Percentiles rank a stretch among this genome's conserved stretches.
Evolutionary conservation across 2,113 vertebrate genomes (phyloP).

Genomic region (Euleptes europaea): DNA sequence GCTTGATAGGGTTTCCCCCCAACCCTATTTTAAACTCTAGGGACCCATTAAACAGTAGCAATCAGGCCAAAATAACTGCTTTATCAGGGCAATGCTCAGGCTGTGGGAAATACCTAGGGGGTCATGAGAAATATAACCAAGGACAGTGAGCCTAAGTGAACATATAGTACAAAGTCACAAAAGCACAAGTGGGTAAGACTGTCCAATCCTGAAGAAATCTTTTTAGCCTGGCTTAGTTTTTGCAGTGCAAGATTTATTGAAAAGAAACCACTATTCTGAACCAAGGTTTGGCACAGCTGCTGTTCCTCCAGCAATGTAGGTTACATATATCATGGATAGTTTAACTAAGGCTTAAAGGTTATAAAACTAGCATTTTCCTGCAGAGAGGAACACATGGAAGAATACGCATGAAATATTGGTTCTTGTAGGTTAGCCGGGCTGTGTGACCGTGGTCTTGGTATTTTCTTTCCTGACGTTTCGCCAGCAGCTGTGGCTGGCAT

Average conservation of each 20-base stretch:
- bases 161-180: background rate
- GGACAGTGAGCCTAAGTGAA: background rate
- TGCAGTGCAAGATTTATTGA: fast-evolving
- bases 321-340: fast-evolving
- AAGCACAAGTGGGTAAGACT: background rate
- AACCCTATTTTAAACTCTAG: slow-evolving; percentile 56
- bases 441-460: too few relatives aligned
- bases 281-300: slow-evolving; percentile 1
- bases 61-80: slow-evolving; percentile 50
- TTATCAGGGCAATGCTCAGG: background rate
- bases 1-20: background rate
- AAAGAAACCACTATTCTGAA: fast-evolving
- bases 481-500: too few relatives aligned
- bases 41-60: slow-evolving; percentile 49
- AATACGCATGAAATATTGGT: background rate
- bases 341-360: background rate
- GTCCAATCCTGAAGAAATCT: background rate
- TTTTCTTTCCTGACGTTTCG: too few relatives aligned
- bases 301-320: slow-evolving; percentile 12
- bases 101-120: slow-evolving; percentile 70
- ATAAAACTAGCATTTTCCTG: background rate
- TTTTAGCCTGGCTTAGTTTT: background rate
- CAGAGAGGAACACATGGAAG: background rate
- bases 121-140: slow-evolving; percentile 64
- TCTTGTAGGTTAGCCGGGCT: too few relatives aligned